Conservation (phyloP, 2,888 invertebrate genomes). For the Mythimna pallens region DNA sequence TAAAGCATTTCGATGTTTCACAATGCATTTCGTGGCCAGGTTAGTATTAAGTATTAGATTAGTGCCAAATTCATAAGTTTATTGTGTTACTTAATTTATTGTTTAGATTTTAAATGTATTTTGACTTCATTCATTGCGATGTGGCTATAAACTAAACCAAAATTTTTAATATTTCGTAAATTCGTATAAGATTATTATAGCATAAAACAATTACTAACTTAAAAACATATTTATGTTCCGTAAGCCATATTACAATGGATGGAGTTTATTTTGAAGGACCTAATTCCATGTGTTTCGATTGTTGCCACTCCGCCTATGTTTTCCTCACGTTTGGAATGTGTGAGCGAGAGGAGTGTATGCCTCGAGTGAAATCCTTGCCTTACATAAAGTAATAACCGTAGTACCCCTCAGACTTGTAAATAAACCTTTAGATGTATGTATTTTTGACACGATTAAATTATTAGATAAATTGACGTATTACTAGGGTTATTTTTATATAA, state of each 20-base stretch:
- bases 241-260: constrained; percentile 39
- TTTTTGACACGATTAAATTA: constrained; percentile 67
- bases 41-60: constrained; percentile 80
- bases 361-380: constrained; percentile 62
- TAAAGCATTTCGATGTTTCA: constrained; percentile 66
- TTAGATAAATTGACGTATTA: constrained; percentile 60
- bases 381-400: constrained; percentile 64
- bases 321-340: constrained; percentile 60
- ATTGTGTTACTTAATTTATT: constrained; percentile 88
- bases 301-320: constrained; percentile 83
- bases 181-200: background rate
- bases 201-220: constrained; percentile 6
- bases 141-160: constrained; percentile 16
- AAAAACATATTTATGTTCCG: constrained; percentile 8
- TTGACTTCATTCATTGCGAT: constrained; percentile 42
- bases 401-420: constrained; percentile 55
- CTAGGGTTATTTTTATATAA: constrained; percentile 64
- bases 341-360: constrained; percentile 46
- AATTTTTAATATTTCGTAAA: constrained; percentile 3
- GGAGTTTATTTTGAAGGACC: constrained; percentile 69
- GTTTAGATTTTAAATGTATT: constrained; percentile 65
- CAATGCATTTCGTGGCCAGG: constrained; percentile 74
- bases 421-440: constrained; percentile 68
- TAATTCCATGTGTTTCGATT: constrained; percentile 75
- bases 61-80: constrained; percentile 86